Percentiles rank a stretch among this genome's conserved stretches.
Conservation (phyloP, 2,797 vertebrate species). For the Phalanger gymnotis region DNA sequence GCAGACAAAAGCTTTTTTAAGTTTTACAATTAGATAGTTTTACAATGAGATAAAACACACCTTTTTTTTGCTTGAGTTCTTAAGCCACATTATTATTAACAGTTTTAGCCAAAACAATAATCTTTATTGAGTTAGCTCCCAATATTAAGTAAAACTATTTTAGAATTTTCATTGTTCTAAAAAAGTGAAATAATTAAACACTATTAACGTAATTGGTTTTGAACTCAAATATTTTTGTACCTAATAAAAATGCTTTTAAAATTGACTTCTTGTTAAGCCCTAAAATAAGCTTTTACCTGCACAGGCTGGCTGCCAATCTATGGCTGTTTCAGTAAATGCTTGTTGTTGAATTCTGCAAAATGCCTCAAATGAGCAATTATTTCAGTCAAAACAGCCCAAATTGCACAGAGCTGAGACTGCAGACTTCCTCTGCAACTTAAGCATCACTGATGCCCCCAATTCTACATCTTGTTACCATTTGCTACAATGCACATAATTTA, state of each 20-base stretch:
- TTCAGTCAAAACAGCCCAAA: not conserved
- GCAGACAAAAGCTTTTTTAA: not conserved
- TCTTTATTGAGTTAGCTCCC: not conserved
- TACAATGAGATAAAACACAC: not conserved
- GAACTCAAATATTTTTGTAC: not conserved
- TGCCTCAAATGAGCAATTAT: not conserved
- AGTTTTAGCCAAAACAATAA: not conserved
- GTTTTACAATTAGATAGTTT: too few relatives aligned
- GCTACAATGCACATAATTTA: not conserved
- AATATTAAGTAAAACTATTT: not conserved
- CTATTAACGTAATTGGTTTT: not conserved
- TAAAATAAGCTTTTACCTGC: not conserved
- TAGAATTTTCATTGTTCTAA: not conserved
- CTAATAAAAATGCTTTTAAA: slow-evolving; percentile 9
- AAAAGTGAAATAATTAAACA: not conserved
- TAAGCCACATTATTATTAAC: slow-evolving; percentile 26
- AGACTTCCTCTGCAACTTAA: not conserved
- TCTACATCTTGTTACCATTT: not conserved
- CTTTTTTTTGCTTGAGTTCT: not conserved
- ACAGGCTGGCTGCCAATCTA: not conserved
- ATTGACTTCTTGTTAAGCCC: not conserved
- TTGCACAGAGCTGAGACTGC: not conserved
- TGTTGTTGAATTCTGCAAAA: not conserved
- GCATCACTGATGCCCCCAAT: not conserved
- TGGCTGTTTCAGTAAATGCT: not conserved